Evolutionary conservation across 2,888 invertebrate species (phyloP), one percentile per base, ranked within the genome.

Genomic region (Brachylomia viminalis): DNA sequence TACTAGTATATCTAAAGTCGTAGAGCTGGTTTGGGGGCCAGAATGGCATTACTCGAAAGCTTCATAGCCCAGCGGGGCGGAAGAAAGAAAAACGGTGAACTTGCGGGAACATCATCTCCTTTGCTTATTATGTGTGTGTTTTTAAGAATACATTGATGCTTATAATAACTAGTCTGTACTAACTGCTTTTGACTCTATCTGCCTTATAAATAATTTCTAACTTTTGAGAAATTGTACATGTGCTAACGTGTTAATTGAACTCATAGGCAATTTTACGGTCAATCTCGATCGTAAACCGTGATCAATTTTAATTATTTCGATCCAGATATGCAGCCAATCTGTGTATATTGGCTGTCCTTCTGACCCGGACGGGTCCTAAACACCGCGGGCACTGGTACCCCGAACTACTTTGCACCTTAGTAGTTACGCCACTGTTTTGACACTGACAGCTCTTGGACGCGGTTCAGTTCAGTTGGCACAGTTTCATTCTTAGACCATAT

Each of bases 41-140:
- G 17, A 54, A 54, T n/a, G 54, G 66, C 33, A n/a, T 33, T 6
- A 67, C 33, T 56, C 23, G 23, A 8, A 23, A 30, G 15, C 23
- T 30, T 1, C 10, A 17, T 1, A 23, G 2, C 10, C 0, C 0
- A 7, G 33, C 8, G 13, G 15, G 23, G 0, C 3, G 2, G 23
- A 66, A 66, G 30, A 54, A 23, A 45, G 20, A 20, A 65, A 27
- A 30, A 54, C 23, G 23, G 6, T 3, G 30, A 54, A 15, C 15
- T 30, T 23, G 5, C 13, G 10, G 49, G 27, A 23, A 49, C 2
- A 30, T 15, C 15, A 30, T 30, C 8, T 13, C 8, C 8, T 30
- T 30, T 42, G 27, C 20, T 45, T 65, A 20, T 20, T 64, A 27
- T 20, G 8, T 20, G 5, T n/a, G 4, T 20, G 20, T 65, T 42